Percentiles rank a stretch among this genome's conserved stretches.
These are phyloP conservation scores for Castor canadensis DNA, from an alignment of 2,113 vertebrate genomes.

Conservation along the genomic window DNA sequence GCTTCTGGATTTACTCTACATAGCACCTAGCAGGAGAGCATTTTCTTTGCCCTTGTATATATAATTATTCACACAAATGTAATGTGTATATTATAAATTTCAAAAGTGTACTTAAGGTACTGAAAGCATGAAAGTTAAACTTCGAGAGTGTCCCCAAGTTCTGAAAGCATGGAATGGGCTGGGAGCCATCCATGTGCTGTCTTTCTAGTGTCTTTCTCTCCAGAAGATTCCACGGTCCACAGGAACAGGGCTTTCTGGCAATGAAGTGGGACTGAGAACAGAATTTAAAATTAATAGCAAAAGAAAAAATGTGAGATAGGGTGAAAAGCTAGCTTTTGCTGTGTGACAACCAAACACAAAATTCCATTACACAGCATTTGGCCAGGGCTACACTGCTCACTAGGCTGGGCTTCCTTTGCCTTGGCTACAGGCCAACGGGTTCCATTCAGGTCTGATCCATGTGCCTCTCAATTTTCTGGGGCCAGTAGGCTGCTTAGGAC, in stretches of 20 bases:
- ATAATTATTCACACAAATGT: background rate
- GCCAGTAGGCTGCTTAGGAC: background rate
- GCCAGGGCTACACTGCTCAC: background rate
- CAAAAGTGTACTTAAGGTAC: background rate
- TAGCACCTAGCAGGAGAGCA: background rate
- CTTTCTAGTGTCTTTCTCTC: background rate
- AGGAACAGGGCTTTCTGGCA: background rate
- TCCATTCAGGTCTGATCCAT: background rate
- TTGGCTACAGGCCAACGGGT: background rate
- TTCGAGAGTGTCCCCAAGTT: background rate
- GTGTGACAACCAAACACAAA: background rate
- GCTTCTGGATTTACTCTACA: background rate
- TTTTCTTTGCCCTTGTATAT: background rate
- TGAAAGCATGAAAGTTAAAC: background rate
- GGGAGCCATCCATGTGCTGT: background rate
- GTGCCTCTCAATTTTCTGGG: background rate
- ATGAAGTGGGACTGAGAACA: background rate
- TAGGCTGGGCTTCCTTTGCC: background rate
- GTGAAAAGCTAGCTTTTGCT: background rate
- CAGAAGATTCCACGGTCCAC: background rate
- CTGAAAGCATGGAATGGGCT: background rate
- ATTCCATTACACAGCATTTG: background rate
- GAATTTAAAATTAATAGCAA: slow-evolving; percentile 6
- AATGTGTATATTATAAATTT: background rate
- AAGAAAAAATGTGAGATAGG: background rate